A percentile compares a stretch with the other conserved stretches of the same genome.
phyloP scores from a whole-genome alignment of 2,797 vertebrate species.

The Chelmon rostratus region DNA sequence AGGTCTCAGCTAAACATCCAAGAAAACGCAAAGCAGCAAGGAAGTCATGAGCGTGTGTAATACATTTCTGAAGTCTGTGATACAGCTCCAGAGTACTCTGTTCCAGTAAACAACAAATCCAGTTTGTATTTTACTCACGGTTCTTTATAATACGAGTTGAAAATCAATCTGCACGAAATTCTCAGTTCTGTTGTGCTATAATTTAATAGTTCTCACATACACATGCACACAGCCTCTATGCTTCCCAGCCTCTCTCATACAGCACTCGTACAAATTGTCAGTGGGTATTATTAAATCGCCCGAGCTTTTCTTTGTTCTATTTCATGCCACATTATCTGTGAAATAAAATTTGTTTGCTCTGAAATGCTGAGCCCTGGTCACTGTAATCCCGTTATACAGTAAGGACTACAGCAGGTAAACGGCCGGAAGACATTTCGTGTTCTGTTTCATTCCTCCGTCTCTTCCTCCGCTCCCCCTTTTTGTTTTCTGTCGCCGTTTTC shows the following conservation, averaged over 20 bases:
- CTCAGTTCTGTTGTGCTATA: constrained; percentile 26
- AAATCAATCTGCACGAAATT: constrained; percentile 43
- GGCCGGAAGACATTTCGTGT: not conserved
- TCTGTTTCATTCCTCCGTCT: not conserved
- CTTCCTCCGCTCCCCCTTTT: not conserved
- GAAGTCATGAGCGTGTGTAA: constrained; percentile 14
- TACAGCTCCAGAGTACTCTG: not conserved
- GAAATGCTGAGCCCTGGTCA: constrained; percentile 34
- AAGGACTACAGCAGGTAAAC: constrained; percentile 32
- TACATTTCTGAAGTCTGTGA: not conserved
- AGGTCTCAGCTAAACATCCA: constrained; percentile 4
- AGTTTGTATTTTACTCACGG: constrained; percentile 33
- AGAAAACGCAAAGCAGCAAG: constrained; percentile 28
- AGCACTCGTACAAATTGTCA: constrained; percentile 31
- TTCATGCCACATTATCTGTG: constrained; percentile 59
- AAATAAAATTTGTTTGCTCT: constrained; percentile 39
- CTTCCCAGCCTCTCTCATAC: constrained; percentile 8
- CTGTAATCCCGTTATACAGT: constrained; percentile 44
- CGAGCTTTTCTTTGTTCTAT: constrained; percentile 53
- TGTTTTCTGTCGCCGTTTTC: not conserved
- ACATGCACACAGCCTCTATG: constrained; percentile 2
- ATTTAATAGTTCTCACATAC: constrained; percentile 42
- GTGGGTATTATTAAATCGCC: constrained; percentile 48
- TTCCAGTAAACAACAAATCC: constrained; percentile 38
- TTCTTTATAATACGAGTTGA: constrained; percentile 26